phyloP scores from a whole-genome alignment of 2,797 vertebrate genomes.

The Aulostomus chinensis region DNA sequence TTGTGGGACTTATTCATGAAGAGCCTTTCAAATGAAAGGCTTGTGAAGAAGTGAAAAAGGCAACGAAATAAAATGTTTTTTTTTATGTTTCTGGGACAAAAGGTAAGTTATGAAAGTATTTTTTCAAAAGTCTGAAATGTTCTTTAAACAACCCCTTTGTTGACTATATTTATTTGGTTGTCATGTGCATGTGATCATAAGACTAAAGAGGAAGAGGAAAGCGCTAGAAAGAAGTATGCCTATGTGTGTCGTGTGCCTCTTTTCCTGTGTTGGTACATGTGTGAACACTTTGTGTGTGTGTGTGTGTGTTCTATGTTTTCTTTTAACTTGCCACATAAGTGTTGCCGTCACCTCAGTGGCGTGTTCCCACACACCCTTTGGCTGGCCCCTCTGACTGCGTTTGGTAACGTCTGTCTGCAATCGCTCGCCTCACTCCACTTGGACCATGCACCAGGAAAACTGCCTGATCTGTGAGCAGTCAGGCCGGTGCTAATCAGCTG shows the following conservation, averaged over 20 bases:
- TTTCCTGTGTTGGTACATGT: neutral
- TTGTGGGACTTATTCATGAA: slow-evolving; percentile 21
- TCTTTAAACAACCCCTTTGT: neutral
- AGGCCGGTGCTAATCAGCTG: slow-evolving; percentile 67
- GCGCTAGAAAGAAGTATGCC: neutral
- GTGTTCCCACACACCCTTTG: slow-evolving; percentile 55
- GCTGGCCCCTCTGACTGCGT: slow-evolving; percentile 58
- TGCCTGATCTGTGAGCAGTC: slow-evolving; percentile 50
- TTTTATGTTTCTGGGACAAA: slow-evolving; percentile 9
- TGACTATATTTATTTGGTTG: neutral
- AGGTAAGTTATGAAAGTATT: slow-evolving; percentile 11
- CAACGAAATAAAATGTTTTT: slow-evolving; percentile 24
- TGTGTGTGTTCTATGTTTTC: slow-evolving; percentile 7
- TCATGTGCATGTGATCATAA: neutral
- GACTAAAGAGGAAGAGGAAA: neutral
- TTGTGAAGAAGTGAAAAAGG: neutral
- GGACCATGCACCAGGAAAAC: slow-evolving; percentile 49
- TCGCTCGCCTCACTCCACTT: slow-evolving; percentile 58
- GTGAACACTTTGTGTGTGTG: neutral
- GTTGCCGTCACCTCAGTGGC: slow-evolving; percentile 39
- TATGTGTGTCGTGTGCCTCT: neutral
- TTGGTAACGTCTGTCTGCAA: slow-evolving; percentile 67
- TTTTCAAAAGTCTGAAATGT: slow-evolving; percentile 4
- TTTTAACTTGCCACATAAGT: slow-evolving; percentile 29
- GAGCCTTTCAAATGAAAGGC: slow-evolving; percentile 14